Evolutionary conservation across 2,113 vertebrate species (phyloP), one percentile per base, ranked within the genome.

Genomic region (Mugil cephalus): DNA sequence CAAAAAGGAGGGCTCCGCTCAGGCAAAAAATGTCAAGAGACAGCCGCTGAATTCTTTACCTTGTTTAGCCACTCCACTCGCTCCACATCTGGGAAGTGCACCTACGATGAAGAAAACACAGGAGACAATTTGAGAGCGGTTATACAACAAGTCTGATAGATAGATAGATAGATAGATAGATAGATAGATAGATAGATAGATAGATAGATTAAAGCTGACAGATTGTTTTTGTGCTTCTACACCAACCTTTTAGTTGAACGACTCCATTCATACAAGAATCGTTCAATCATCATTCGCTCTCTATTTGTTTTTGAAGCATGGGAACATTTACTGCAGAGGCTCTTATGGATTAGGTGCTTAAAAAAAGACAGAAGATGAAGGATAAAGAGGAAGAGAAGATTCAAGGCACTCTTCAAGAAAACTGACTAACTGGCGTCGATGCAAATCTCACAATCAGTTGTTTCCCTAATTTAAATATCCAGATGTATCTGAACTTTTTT

Each of bases 1-100:
- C 34, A 71, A 56, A 39, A 36, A 50, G 47, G 59, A 53, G 7
- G n/a, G 45, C 89, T 46, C 60, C 69, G 47, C 11, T 60, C 61
- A 34, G 19, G 63, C 58, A 59, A 62, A 55, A 9, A 59, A 42
- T 78, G 52, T 21, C 1, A 52, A 59, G 56, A 62, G 80, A 64
- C 65, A 55, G 39, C 5, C 4, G 15, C 24, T 55, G 1, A 3
- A 24, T 74, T 53, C n/a, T 9, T 93, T 96, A 99, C 98, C 96
- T 99, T 99, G 94, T 99, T 99, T 68, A 99, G 87, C 98, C 98
- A 99, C 92, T 99, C 97, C 84, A 97, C 98, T 79, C 98, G 94
- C 84, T 99, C 98, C 3, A 97, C 95, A 62, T 99, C 98, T 72
- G 98, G 97, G 91, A 97, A 99, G 84, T 99, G 96, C 53, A 99